phyloP scores from a whole-genome alignment of 2,113 vertebrate species.

The Indicator maculatus region DNA sequence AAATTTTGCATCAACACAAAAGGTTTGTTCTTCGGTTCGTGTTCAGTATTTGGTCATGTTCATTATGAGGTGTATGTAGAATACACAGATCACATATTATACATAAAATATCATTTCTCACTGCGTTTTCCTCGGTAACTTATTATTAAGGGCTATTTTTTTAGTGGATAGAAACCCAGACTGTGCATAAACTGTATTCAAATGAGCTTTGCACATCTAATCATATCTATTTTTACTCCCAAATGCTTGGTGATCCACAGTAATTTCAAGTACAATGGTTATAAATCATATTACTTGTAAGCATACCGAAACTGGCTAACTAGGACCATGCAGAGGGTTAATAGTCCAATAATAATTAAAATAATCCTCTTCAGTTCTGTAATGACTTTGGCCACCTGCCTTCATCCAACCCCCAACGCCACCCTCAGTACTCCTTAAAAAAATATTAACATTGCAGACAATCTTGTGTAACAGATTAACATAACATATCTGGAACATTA shows the following conservation, averaged over 20 bases:
- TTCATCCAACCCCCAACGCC: slow-evolving; percentile 16
- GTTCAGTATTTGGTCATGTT: slow-evolving; percentile 63
- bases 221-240: slow-evolving; percentile 29
- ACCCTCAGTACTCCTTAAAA: slow-evolving; percentile 36
- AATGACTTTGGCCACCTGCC: slow-evolving; percentile 42
- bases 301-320: neutral
- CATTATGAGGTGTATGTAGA: slow-evolving; percentile 47
- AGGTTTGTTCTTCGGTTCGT: slow-evolving; percentile 60
- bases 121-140: slow-evolving; percentile 39
- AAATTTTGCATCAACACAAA: slow-evolving; percentile 66
- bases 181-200: slow-evolving; percentile 34
- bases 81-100: slow-evolving; percentile 48
- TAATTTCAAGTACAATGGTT: slow-evolving; percentile 32
- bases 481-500: slow-evolving; percentile 49
- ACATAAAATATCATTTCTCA: slow-evolving; percentile 45
- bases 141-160: slow-evolving; percentile 50
- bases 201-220: slow-evolving; percentile 52
- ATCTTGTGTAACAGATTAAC: slow-evolving; percentile 48
- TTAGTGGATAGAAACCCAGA: slow-evolving; percentile 17
- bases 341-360: slow-evolving; percentile 52
- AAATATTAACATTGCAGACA: slow-evolving; percentile 9
- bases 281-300: slow-evolving; percentile 1
- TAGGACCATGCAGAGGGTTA: slow-evolving; percentile 30
- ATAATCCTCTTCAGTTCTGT: slow-evolving; percentile 17
- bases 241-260: slow-evolving; percentile 33